Conservation (phyloP, 1,140 invertebrate genomes). For the Berghia stephanieae region DNA sequence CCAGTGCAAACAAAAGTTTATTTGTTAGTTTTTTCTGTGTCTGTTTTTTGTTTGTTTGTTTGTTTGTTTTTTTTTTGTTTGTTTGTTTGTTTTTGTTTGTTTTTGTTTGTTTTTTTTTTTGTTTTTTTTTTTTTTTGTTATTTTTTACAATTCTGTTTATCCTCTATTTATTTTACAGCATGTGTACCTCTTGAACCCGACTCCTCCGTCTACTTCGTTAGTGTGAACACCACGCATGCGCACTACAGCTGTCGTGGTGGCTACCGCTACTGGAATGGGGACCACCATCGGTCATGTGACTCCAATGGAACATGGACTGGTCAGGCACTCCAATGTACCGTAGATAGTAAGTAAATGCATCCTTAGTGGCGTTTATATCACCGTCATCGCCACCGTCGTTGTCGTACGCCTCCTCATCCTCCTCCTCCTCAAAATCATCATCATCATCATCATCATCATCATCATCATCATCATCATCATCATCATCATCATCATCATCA, state of each 20-base stretch:
- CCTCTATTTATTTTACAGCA: no score
- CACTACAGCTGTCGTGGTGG: constrained; percentile 31
- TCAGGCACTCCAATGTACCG: constrained; percentile 21
- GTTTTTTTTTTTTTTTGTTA: no score
- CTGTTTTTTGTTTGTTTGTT: no score
- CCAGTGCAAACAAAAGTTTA: no score
- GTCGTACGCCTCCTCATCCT: background rate
- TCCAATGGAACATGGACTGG: constrained; percentile 33
- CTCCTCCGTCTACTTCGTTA: constrained; percentile 8
- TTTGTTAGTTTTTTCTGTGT: no score
- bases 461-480: background rate
- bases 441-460: background rate
- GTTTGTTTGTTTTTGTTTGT: no score
- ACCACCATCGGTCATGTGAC: constrained; percentile 29
- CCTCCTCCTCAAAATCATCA: no score
- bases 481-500: no score
- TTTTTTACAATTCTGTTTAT: no score
- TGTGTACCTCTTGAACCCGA: background rate
- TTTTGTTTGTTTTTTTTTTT: no score
- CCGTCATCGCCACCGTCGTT: background rate
- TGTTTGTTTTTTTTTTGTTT: no score
- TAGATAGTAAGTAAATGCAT: constrained; percentile 34
- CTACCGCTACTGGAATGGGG: constrained; percentile 26
- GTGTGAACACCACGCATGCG: constrained; percentile 12
- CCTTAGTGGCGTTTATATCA: background rate